Percentiles rank a stretch among this genome's conserved stretches.
phyloP scores from a whole-genome alignment of 2,113 vertebrate species.

The Mormyrus lacerda region DNA sequence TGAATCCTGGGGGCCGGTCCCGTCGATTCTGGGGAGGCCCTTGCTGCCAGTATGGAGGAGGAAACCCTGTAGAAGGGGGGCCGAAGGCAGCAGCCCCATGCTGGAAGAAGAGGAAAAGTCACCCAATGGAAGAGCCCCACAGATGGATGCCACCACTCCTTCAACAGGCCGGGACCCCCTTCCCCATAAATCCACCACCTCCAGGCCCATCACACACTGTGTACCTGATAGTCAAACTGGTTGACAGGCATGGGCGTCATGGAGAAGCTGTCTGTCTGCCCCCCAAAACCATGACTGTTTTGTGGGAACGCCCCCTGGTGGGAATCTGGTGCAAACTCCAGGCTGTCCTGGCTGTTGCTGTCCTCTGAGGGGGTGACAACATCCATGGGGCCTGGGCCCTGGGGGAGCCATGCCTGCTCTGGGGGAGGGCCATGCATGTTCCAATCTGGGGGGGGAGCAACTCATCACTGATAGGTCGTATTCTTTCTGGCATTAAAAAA shows the following conservation, averaged over 20 bases:
- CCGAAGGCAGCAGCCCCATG: conserved; percentile 90
- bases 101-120: conserved; percentile 63
- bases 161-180: background rate
- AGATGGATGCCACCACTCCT: background rate
- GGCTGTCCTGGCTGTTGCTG: conserved; percentile 98
- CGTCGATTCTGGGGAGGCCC: conserved; percentile 88
- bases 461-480: background rate
- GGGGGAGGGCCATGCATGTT: conserved; percentile 86
- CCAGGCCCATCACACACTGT: conserved; percentile 21
- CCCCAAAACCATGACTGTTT: conserved; percentile 96
- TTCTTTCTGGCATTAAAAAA: background rate
- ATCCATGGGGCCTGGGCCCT: conserved; percentile 88
- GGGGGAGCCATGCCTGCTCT: conserved; percentile 90
- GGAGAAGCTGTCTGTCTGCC: conserved; percentile 93
- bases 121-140: conserved; percentile 35
- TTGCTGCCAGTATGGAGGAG: conserved; percentile 89
- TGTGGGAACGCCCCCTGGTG: conserved; percentile 86
- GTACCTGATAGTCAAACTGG: conserved; percentile 99
- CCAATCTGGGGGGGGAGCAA: conserved; percentile 73
- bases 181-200: background rate
- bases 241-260: conserved; percentile 85
- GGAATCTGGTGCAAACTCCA: conserved; percentile 86
- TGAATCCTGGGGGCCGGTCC: conserved; percentile 80
- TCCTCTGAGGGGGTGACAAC: conserved; percentile 91
- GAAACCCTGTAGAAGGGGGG: conserved; percentile 82